A percentile compares a stretch with the other conserved stretches of the same genome.
Evolutionary conservation across 2,888 invertebrate genomes (phyloP).

Genomic region (Gandaritis pyraliata): DNA sequence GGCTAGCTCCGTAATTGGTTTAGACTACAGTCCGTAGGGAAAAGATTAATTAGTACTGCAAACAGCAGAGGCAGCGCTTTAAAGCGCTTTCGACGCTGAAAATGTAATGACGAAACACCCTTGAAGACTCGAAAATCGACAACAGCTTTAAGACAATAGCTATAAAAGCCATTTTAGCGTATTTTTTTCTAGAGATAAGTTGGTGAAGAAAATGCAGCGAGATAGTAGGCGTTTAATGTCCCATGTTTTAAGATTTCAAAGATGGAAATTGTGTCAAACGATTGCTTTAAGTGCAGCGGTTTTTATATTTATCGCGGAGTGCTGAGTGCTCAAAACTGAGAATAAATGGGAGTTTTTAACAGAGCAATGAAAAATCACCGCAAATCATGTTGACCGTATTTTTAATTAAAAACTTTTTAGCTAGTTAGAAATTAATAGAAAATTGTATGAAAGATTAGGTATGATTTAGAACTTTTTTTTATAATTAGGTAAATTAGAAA

Average conservation of each 20-base stretch:
- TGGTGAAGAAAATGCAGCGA: conserved; percentile 43
- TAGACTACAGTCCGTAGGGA: conserved; percentile 68
- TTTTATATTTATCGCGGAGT: conserved; percentile 36
- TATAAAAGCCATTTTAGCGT: conserved; percentile 30
- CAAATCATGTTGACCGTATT: too few relatives aligned
- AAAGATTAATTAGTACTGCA: conserved; percentile 80
- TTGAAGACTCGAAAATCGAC: conserved; percentile 30
- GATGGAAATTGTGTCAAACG: conserved; percentile 50
- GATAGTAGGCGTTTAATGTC: conserved; percentile 49
- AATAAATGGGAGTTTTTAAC: conserved; percentile 10
- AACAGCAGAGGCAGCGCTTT: conserved; percentile 71
- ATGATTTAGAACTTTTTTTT: too few relatives aligned
- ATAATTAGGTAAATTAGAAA: too few relatives aligned
- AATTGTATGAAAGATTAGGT: too few relatives aligned
- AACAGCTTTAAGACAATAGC: conserved; percentile 35
- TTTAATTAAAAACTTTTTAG: too few relatives aligned
- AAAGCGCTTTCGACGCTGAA: conserved; percentile 57
- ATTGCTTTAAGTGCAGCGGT: conserved; percentile 42
- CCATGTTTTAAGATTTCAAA: conserved; percentile 51
- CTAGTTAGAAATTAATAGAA: too few relatives aligned
- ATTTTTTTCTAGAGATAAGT: conserved; percentile 12
- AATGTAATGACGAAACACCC: conserved; percentile 51
- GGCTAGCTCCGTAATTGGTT: conserved; percentile 77
- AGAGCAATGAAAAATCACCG: neutral
- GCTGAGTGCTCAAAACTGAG: conserved; percentile 28